Percentiles rank a stretch among this genome's conserved stretches.
Evolutionary conservation across 2,113 vertebrate species (phyloP).

Genomic region (Triplophysa rosa): DNA sequence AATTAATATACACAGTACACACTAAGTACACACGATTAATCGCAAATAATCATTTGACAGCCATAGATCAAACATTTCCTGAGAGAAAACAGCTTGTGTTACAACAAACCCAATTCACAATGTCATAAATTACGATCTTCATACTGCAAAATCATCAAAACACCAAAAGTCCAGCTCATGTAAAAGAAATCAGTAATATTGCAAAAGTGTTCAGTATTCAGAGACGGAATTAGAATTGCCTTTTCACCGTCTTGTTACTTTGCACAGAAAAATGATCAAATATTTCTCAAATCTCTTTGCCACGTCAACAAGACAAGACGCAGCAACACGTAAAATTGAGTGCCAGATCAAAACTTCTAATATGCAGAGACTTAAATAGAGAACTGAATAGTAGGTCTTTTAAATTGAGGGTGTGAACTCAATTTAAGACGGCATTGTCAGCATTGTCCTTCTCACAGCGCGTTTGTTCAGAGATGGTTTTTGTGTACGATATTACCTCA

Average conservation of each 20-base stretch:
- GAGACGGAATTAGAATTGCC: not conserved
- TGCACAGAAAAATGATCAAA: not conserved
- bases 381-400: conserved; percentile 18
- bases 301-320: not conserved
- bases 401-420: conserved; percentile 36
- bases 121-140: not conserved
- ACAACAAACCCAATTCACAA: not conserved
- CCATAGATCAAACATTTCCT: not conserved
- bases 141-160: not conserved
- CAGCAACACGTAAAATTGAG: not conserved
- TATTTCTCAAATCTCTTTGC: not conserved
- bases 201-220: not conserved
- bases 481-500: not conserved
- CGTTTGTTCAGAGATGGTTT: not conserved
- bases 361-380: not conserved
- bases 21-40: too few relatives aligned
- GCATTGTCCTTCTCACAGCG: not conserved
- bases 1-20: too few relatives aligned
- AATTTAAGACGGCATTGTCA: not conserved
- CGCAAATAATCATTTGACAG: too few relatives aligned
- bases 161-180: not conserved
- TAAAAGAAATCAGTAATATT: not conserved
- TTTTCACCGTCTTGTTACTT: not conserved
- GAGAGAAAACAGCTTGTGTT: not conserved
- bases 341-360: not conserved